phyloP scores from a whole-genome alignment of 2,888 invertebrate genomes.

The Rhagium mordax region DNA sequence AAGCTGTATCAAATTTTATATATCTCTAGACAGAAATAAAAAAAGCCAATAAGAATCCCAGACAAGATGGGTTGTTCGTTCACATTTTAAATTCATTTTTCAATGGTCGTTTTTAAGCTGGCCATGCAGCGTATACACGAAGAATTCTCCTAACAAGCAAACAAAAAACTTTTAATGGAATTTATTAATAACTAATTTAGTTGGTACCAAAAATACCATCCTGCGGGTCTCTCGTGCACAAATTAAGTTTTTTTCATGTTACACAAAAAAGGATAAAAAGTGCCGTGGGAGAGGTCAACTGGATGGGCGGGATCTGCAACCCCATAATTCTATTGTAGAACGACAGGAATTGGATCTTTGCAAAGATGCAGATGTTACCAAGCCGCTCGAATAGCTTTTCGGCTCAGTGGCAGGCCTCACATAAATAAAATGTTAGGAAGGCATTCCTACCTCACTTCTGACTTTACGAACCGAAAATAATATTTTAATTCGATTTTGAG shows the following conservation, averaged over 20 bases:
- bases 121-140: slow-evolving; percentile 41
- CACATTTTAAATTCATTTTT: slow-evolving; percentile 45
- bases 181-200: slow-evolving; percentile 33
- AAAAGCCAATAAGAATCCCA: slow-evolving; percentile 38
- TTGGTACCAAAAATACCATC: slow-evolving; percentile 31
- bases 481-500: too few species aligned
- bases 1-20: slow-evolving; percentile 41
- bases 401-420: slow-evolving; percentile 17
- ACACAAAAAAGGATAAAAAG: slow-evolving; percentile 7
- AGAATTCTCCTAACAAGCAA: slow-evolving; percentile 29
- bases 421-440: background rate
- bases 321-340: slow-evolving; percentile 13
- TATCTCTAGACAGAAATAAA: slow-evolving; percentile 38
- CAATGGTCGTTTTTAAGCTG: slow-evolving; percentile 40
- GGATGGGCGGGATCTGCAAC: slow-evolving; percentile 9
- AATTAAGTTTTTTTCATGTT: slow-evolving; percentile 12
- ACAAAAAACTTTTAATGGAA: slow-evolving; percentile 34
- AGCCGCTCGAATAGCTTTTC: background rate
- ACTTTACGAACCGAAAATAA: too few species aligned
- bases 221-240: slow-evolving; percentile 12
- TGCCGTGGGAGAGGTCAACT: slow-evolving; percentile 26
- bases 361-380: background rate
- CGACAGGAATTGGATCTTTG: slow-evolving; percentile 16
- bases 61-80: slow-evolving; percentile 44
- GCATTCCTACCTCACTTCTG: too few species aligned